These are phyloP conservation scores for Taenioides sp. DNA, from an alignment of 2,797 vertebrate species.

Conservation along the genomic window DNA sequence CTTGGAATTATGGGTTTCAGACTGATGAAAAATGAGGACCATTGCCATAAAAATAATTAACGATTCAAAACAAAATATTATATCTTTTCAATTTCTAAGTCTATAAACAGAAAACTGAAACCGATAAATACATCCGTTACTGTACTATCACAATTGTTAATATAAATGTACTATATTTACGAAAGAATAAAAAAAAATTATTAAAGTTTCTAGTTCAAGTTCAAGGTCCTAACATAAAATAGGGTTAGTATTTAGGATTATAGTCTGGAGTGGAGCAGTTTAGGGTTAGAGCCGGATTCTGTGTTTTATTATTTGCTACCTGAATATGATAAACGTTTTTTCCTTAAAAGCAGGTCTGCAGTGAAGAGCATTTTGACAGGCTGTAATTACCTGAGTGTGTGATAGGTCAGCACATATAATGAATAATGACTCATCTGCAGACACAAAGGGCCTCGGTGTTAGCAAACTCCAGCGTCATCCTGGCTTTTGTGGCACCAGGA, in stretches of 20 bases:
- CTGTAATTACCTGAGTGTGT: slow-evolving; percentile 18
- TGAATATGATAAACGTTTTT: background rate
- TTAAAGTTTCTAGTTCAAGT: too few relatives aligned
- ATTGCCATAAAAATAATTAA: too few relatives aligned
- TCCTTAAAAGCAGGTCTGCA: background rate
- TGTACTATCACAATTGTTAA: too few relatives aligned
- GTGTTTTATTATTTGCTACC: background rate
- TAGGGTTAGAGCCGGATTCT: background rate
- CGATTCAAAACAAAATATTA: too few relatives aligned
- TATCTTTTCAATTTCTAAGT: too few relatives aligned
- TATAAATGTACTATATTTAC: too few relatives aligned
- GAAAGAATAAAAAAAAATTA: too few relatives aligned
- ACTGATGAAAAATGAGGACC: too few relatives aligned
- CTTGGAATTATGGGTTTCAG: too few relatives aligned
- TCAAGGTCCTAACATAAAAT: background rate
- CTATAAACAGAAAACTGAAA: too few relatives aligned
- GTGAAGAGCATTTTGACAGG: slow-evolving; percentile 16
- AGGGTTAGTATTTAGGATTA: background rate
- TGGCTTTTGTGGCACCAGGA: slow-evolving; percentile 1
- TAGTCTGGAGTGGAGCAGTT: background rate
- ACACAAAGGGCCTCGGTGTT: slow-evolving; percentile 29
- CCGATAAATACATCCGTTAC: too few relatives aligned
- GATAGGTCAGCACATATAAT: slow-evolving; percentile 31
- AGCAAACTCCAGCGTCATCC: slow-evolving; percentile 22
- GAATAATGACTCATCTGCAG: slow-evolving; percentile 25